phyloP scores from a whole-genome alignment of 2,113 vertebrate genomes.

The Chaetodon auriga region DNA sequence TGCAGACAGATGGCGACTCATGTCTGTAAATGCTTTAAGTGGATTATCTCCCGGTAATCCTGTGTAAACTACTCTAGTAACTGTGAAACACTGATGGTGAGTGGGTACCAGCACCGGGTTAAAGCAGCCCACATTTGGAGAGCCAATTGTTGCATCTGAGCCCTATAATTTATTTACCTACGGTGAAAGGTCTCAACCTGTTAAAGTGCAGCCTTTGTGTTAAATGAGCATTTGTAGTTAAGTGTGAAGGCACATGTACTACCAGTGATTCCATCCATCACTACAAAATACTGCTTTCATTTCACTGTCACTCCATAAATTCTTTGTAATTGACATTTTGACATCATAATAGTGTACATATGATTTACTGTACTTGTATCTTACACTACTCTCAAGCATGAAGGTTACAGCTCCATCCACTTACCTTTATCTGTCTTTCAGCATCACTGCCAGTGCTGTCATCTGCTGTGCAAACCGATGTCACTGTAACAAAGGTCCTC shows the following conservation, averaged over 20 bases:
- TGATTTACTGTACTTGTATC: neutral
- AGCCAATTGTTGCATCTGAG: slow-evolving; percentile 16
- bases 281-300: neutral
- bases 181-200: neutral
- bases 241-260: neutral
- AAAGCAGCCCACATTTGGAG: slow-evolving; percentile 33
- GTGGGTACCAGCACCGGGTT: slow-evolving; percentile 32
- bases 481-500: slow-evolving; percentile 32
- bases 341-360: neutral
- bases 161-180: slow-evolving; percentile 6
- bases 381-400: slow-evolving; percentile 26
- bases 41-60: slow-evolving; percentile 84
- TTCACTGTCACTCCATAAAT: neutral
- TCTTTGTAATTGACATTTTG: neutral
- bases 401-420: slow-evolving; percentile 49
- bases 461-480: slow-evolving; percentile 34
- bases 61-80: slow-evolving; percentile 82
- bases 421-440: slow-evolving; percentile 69
- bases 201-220: neutral
- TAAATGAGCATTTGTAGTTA: neutral
- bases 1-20: slow-evolving; percentile 85
- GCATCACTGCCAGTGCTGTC: slow-evolving; percentile 49
- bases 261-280: neutral
- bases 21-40: slow-evolving; percentile 82
- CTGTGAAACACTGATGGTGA: slow-evolving; percentile 55